phyloP scores from a whole-genome alignment of 64 coral and sea anemone species.

The Anthopleura sola region DNA sequence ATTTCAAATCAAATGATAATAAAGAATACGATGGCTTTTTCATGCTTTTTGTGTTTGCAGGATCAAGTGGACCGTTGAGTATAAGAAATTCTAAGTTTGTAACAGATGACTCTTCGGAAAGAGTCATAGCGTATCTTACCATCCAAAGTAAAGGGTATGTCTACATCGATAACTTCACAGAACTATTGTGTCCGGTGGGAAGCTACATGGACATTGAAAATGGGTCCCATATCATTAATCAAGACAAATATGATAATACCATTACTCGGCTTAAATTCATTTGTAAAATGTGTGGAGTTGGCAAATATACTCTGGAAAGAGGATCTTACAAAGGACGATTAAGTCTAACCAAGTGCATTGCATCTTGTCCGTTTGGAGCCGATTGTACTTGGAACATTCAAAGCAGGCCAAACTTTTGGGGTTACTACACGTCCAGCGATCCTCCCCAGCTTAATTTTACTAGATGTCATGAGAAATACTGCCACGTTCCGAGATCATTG shows the following conservation, averaged over 20 bases:
- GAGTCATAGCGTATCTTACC: background rate
- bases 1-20: too few relatives aligned
- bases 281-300: constrained; percentile 38
- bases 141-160: constrained; percentile 33
- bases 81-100: background rate
- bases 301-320: too few relatives aligned
- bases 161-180: constrained; percentile 19
- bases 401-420: constrained; percentile 52
- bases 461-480: too few relatives aligned
- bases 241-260: background rate
- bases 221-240: constrained; percentile 8
- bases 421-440: background rate
- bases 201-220: constrained; percentile 27
- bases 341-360: background rate
- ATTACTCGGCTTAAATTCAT: constrained; percentile 18
- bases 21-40: background rate
- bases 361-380: constrained; percentile 31
- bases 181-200: constrained; percentile 31
- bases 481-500: too few relatives aligned
- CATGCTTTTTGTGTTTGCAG: constrained; percentile 27
- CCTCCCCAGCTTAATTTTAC: too few relatives aligned
- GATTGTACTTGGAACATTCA: constrained; percentile 43
- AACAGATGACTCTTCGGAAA: constrained; percentile 10
- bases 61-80: constrained; percentile 5
- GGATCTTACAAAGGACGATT: background rate